Evolutionary conservation across 1,140 invertebrate genomes (phyloP), one percentile per base, ranked within the genome.

Genomic region (Diabrotica virgifera): DNA sequence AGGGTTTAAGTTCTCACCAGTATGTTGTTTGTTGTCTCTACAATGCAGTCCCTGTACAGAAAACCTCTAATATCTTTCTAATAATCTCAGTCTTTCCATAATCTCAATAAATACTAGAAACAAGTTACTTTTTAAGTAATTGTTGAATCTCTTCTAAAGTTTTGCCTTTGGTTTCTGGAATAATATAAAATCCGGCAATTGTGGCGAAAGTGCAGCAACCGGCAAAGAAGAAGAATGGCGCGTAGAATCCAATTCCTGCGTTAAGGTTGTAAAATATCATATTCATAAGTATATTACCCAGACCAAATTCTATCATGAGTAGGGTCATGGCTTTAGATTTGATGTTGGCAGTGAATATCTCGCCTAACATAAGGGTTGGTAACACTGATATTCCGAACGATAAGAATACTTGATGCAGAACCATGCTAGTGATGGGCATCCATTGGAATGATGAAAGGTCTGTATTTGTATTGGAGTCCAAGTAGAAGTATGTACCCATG

Each of bases 91-190:
- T 24, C 24, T 24, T 24, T 24, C 24, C 1, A 4, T 4, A 24
- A 24, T 24, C 24, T 24, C 24, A 1, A 4, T 24, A 24, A 24
- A 4, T 24, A 24, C 24, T 2, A 24, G 24, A 24, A 24, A 24
- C 24, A 24, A 24, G 24, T 55, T 58, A 9, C 24, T 46, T 59
- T 38, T 87, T 89, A 52, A 93, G 80, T 69, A 86, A 86, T 69
- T 86, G 86, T 73, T 93, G 90, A 72, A 97, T 95, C 74, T 97
- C 93, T 75, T 97, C 94, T 52, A 97, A 82, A 57, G 85, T 92
- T 73, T 89, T 90, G 5, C 94, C 94, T 74, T 92, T 90, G 0
- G 95, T 97, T 79, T 97, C 95, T 12, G 94, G 95, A 36, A 97
- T 90, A 68, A 86, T 89, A 61, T 90, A 78, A 66, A 89, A 87